A percentile compares a stretch with the other conserved stretches of the same genome.
phyloP scores from a whole-genome alignment of 1,140 invertebrate genomes.

The Cataglyphis hispanica region DNA sequence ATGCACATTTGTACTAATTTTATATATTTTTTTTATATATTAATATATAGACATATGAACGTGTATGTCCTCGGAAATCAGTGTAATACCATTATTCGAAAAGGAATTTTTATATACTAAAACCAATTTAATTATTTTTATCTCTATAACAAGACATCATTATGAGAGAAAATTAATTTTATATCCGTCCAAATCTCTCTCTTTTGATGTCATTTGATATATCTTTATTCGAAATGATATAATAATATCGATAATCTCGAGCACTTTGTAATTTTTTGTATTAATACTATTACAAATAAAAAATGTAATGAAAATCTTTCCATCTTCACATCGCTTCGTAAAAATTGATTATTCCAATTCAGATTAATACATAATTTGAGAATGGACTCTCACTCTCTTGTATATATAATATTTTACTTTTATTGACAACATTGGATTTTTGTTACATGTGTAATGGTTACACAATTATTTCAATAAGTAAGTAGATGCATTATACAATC shows the following conservation, averaged over 20 bases:
- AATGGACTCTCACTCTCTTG: background rate
- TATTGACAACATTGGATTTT: slow-evolving; percentile 85
- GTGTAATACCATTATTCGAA: background rate
- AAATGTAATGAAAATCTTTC: slow-evolving; percentile 14
- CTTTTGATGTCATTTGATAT: slow-evolving; percentile 36
- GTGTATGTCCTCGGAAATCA: slow-evolving; percentile 4
- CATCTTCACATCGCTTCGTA: background rate
- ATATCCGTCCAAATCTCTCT: slow-evolving; percentile 51
- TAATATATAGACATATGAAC: background rate
- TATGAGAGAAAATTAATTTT: slow-evolving; percentile 11
- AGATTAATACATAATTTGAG: background rate
- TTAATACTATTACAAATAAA: slow-evolving; percentile 52
- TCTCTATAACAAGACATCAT: background rate
- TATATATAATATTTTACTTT: slow-evolving; percentile 79
- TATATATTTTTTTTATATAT: slow-evolving; percentile 7
- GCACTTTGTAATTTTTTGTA: slow-evolving; percentile 64
- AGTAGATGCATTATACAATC: slow-evolving; percentile 80
- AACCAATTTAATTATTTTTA: background rate
- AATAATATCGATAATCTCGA: slow-evolving; percentile 11
- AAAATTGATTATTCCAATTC: background rate
- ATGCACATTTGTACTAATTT: slow-evolving; percentile 14
- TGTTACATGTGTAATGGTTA: slow-evolving; percentile 82
- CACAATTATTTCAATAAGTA: slow-evolving; percentile 79
- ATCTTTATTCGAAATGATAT: slow-evolving; percentile 6
- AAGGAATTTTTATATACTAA: background rate